Conservation (phyloP, 1,140 invertebrate genomes). For the Drosophila lowei region DNA sequence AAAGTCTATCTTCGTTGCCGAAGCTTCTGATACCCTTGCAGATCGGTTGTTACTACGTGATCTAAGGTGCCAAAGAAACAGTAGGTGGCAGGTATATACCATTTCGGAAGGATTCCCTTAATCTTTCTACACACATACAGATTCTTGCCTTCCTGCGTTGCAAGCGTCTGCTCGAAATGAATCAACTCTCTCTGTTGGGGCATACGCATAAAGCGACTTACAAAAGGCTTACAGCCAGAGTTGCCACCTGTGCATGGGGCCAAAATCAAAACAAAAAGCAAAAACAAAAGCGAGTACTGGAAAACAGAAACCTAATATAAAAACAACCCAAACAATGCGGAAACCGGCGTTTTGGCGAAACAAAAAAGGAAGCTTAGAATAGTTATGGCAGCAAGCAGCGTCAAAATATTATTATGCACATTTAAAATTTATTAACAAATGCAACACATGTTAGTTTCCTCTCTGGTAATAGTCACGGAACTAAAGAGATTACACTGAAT, state of each 20-base stretch:
- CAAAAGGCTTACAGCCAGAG: conserved; percentile 38
- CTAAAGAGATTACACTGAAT: too few relatives aligned
- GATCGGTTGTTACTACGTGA: too few relatives aligned
- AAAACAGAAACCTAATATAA: conserved; percentile 3
- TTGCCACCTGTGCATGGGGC: conserved; percentile 13
- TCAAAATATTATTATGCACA: conserved; percentile 3
- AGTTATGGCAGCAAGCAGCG: neutral
- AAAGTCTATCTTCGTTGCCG: too few relatives aligned
- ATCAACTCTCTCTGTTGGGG: too few relatives aligned
- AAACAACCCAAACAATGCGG: conserved; percentile 5
- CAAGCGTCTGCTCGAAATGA: too few relatives aligned
- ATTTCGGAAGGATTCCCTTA: too few relatives aligned
- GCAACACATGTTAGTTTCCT: conserved; percentile 21
- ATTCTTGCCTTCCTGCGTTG: too few relatives aligned
- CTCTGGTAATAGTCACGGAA: too few relatives aligned
- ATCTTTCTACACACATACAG: too few relatives aligned
- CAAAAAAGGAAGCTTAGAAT: conserved; percentile 15
- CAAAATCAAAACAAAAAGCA: conserved; percentile 39
- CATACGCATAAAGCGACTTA: conserved; percentile 20
- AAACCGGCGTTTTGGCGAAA: neutral
- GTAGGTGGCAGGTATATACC: too few relatives aligned
- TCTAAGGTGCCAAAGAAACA: too few relatives aligned
- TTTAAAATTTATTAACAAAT: conserved; percentile 28
- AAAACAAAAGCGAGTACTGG: neutral
- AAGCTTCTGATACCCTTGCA: too few relatives aligned